These are phyloP conservation scores for Polymixis flavicincta DNA, from an alignment of 2,888 invertebrate species.

Conservation along the genomic window DNA sequence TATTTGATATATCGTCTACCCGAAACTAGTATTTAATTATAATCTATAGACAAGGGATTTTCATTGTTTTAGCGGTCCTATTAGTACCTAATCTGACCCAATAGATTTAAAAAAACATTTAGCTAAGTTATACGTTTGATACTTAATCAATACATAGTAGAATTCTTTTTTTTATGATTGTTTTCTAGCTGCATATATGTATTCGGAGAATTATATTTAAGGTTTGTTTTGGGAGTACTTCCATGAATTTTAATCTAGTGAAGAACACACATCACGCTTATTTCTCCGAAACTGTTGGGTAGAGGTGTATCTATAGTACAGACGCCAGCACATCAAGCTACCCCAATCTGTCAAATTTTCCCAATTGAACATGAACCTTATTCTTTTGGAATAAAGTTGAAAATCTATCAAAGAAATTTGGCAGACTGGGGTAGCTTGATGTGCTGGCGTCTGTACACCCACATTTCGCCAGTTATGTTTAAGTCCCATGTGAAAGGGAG, in stretches of 20 bases:
- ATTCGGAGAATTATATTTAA: not conserved
- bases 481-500: too few relatives aligned
- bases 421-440: too few relatives aligned
- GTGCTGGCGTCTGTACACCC: too few relatives aligned
- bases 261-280: too few relatives aligned
- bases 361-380: too few relatives aligned
- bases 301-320: too few relatives aligned
- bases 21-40: slow-evolving; percentile 10
- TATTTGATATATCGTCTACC: slow-evolving; percentile 32
- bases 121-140: not conserved
- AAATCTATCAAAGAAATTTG: too few relatives aligned
- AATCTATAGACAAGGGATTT: slow-evolving; percentile 8
- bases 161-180: not conserved
- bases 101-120: not conserved
- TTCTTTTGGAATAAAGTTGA: too few relatives aligned
- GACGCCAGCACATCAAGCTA: too few relatives aligned
- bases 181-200: not conserved
- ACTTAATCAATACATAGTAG: not conserved
- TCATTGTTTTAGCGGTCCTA: not conserved
- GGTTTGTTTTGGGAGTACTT: not conserved
- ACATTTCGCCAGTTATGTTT: too few relatives aligned
- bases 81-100: not conserved
- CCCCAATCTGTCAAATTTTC: too few relatives aligned
- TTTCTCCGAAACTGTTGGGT: too few relatives aligned
- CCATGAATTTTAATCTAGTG: not conserved